A percentile compares a stretch with the other conserved stretches of the same genome.
phyloP scores from a whole-genome alignment of 2,113 vertebrate genomes.

The Shinisaurus crocodilurus region DNA sequence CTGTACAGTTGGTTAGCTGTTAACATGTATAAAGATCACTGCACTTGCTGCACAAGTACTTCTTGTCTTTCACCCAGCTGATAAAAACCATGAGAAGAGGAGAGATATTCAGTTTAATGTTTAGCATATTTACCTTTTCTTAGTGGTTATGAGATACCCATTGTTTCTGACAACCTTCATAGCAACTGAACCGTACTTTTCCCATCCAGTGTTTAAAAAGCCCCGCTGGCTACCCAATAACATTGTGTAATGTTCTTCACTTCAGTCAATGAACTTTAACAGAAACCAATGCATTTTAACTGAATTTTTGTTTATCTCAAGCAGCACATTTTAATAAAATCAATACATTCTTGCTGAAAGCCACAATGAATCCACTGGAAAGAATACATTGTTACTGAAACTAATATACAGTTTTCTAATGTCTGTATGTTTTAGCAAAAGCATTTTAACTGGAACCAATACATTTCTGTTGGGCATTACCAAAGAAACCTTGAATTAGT shows the following conservation, averaged over 20 bases:
- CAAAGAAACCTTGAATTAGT: conserved; percentile 59
- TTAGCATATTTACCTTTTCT: conserved; percentile 65
- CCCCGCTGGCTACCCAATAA: conserved; percentile 69
- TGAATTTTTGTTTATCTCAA: conserved; percentile 84
- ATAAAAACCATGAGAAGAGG: conserved; percentile 40
- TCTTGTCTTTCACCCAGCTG: conserved; percentile 21
- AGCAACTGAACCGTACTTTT: conserved; percentile 68
- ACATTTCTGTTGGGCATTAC: conserved; percentile 72
- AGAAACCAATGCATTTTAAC: conserved; percentile 83
- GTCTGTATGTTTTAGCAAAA: conserved; percentile 78
- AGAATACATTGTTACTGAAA: conserved; percentile 77
- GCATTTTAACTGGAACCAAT: conserved; percentile 78
- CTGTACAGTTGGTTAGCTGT: neutral
- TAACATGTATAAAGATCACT: conserved; percentile 24
- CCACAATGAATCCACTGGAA: conserved; percentile 77
- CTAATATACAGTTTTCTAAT: conserved; percentile 77
- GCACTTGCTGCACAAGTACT: conserved; percentile 17
- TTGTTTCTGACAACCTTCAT: conserved; percentile 73
- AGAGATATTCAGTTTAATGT: conserved; percentile 63
- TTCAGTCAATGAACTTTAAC: conserved; percentile 82
- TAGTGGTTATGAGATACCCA: conserved; percentile 62
- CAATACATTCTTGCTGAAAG: conserved; percentile 83
- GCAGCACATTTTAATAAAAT: conserved; percentile 84
- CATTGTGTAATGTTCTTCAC: conserved; percentile 70
- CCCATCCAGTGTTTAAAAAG: conserved; percentile 67